Evolutionary conservation across 2,113 vertebrate species (phyloP).

Genomic region (Brachypteracias leptosomus): DNA sequence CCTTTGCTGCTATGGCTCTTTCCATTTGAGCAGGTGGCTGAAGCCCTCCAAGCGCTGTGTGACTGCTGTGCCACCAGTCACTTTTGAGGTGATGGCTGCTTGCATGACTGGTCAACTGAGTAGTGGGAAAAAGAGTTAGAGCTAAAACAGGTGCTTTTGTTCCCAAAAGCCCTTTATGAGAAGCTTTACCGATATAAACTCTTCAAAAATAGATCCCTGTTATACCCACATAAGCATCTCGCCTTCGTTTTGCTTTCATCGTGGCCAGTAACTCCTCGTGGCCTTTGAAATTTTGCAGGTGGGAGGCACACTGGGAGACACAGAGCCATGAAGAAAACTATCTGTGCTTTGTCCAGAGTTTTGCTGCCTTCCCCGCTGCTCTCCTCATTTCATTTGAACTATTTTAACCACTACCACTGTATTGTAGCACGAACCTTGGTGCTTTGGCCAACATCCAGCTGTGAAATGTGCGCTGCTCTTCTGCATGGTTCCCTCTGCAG

Average conservation of each 20-base stretch:
- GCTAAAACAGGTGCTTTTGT: neutral
- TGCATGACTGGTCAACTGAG: fast-evolving
- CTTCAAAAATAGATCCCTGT: neutral
- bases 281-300: neutral
- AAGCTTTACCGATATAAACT: neutral
- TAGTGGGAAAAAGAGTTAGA: neutral
- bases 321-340: neutral
- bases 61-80: neutral
- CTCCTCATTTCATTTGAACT: neutral
- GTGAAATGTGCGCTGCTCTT: neutral
- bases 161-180: neutral
- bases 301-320: neutral
- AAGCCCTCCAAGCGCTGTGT: fast-evolving
- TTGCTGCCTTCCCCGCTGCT: neutral
- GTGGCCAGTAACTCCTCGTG: neutral
- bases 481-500: neutral
- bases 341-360: neutral
- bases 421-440: neutral
- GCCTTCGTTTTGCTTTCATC: neutral
- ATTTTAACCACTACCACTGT: neutral
- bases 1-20: fast-evolving
- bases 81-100: neutral
- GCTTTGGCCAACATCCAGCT: slow-evolving; percentile 2
- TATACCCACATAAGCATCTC: neutral
- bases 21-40: neutral